Evolutionary conservation across 2,888 invertebrate species (phyloP).

Genomic region (Synergus laeviventris): DNA sequence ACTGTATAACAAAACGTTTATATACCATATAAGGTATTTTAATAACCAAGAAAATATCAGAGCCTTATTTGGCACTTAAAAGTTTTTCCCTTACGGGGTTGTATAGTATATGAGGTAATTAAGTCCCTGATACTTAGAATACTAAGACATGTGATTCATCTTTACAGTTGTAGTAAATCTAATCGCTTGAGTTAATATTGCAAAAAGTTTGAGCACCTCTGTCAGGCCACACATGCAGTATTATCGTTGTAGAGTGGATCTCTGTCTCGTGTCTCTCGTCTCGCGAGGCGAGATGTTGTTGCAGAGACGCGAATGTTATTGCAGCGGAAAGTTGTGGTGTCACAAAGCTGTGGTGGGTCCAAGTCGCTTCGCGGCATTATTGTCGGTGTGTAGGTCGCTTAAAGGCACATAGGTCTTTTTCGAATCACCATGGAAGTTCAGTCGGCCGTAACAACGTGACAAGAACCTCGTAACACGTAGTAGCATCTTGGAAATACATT

Average conservation of each 20-base stretch:
- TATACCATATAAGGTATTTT: too few relatives aligned
- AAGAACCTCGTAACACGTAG: slow-evolving; percentile 43
- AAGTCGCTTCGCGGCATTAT: slow-evolving; percentile 38
- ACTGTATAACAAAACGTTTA: too few relatives aligned
- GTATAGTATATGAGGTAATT: not conserved
- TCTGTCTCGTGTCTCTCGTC: slow-evolving; percentile 52
- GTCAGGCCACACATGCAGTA: slow-evolving; percentile 69
- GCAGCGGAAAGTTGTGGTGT: slow-evolving; percentile 67
- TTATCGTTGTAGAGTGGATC: slow-evolving; percentile 72
- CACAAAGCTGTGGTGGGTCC: slow-evolving; percentile 67
- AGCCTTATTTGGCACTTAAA: not conserved
- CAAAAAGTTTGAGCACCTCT: slow-evolving; percentile 58
- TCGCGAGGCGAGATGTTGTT: slow-evolving; percentile 61
- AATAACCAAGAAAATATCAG: too few relatives aligned
- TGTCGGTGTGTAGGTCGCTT: slow-evolving; percentile 47
- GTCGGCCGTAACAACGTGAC: slow-evolving; percentile 13
- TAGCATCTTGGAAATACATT: slow-evolving; percentile 43
- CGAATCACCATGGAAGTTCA: slow-evolving; percentile 24
- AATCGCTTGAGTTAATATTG: slow-evolving; percentile 4
- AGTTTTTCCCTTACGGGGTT: not conserved
- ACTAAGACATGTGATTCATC: not conserved
- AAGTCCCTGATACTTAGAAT: not conserved
- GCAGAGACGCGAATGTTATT: slow-evolving; percentile 68
- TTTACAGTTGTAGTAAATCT: not conserved
- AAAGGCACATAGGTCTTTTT: slow-evolving; percentile 49